Base-by-base conservation (phyloP, 2,888 invertebrate genomes). In the Chymomyza procnemis region DNA sequence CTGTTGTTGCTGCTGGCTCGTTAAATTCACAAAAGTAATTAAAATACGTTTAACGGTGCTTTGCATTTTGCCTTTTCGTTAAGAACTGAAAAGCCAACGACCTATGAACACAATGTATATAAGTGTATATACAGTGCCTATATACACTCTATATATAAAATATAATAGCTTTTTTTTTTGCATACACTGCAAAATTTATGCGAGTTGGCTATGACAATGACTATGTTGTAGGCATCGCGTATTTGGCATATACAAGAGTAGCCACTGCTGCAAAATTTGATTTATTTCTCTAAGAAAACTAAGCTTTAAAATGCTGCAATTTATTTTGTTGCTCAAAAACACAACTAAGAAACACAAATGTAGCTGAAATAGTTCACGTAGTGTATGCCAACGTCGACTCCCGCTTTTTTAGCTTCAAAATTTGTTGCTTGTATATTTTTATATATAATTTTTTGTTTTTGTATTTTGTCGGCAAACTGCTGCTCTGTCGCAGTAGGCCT, bases 11-110 rank as follows among this genome's bases (percentile, higher is more conserved):
- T 52, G 57, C n/a, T 64, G 64, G 61, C 64, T 68, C 54, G 54
- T 54, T 41, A 54, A 21, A 54, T 54, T 54, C 54, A 54, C 54
- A 72, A 66, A 55, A 71, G 71, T 76, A 78, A 78, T 78, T 78
- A 78, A 78, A 78, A 78, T 79, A 69, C 76, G 63, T 77, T 78
- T 79, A 78, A 78, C 82, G 82, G 79, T 66, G 67, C 76, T 81
- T 80, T 78, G 80, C 77, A 77, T 80, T 78, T 73, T 58, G 58
- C 66, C 67, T 71, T 64, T 65, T 68, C 54, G 55, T 30, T 61
- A 66, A 52, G 34, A 59, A 55, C 62, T 64, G 72, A 76, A 26
- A 26, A 75, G 78, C 73, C 79, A 77, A 77, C 76, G 76, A 77
- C 76, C 79, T 76, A 67, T 67, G 69, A 67, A 64, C 64, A 77